Conservation (phyloP, 92 coral and sea anemone species). For the Phenganax stokvisi region DNA sequence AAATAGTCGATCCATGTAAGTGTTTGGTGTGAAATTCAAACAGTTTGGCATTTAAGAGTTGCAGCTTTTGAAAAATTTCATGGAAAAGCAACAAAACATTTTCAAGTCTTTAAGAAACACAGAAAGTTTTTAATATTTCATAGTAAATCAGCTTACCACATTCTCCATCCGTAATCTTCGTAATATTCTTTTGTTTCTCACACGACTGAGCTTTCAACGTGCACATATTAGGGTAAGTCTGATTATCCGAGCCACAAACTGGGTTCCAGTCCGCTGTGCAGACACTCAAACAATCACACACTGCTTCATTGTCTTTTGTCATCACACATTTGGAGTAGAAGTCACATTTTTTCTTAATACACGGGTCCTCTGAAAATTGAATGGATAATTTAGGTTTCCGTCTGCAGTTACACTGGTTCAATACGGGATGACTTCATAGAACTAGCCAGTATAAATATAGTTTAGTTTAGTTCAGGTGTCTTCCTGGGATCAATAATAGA, state of each 20-base stretch:
- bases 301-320: conserved; percentile 24
- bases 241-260: conserved; percentile 81
- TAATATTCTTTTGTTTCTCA: conserved; percentile 37
- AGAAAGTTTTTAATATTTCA: not conserved
- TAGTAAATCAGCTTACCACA: conserved; percentile 45
- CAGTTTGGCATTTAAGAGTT: no score
- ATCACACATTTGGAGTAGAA: conserved; percentile 15
- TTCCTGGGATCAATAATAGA: not conserved
- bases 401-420: not conserved
- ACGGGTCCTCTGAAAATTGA: conserved; percentile 9
- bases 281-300: conserved; percentile 49
- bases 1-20: no score
- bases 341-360: not conserved
- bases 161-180: conserved; percentile 45
- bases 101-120: not conserved
- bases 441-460: not conserved
- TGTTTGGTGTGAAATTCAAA: no score
- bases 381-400: not conserved
- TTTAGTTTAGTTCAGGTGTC: no score
- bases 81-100: not conserved
- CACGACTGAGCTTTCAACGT: conserved; percentile 66
- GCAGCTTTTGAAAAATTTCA: not conserved
- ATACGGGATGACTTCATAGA: not conserved
- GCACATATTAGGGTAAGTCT: conserved; percentile 69
- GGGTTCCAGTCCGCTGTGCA: conserved; percentile 48